Conservation (phyloP, 2,797 vertebrate genomes). For the Carcharodon carcharias region DNA sequence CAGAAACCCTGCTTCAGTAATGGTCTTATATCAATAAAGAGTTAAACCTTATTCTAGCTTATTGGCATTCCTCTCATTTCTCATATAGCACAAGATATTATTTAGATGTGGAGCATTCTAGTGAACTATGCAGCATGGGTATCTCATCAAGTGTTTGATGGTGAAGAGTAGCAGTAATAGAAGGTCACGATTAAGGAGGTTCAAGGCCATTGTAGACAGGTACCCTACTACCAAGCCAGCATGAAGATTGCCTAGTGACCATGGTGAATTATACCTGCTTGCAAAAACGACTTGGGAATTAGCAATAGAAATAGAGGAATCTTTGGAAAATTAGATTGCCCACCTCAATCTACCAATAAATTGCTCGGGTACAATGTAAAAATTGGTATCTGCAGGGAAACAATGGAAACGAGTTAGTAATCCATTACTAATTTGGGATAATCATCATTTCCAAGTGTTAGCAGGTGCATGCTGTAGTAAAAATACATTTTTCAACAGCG, state of each 20-base stretch:
- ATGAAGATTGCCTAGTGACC: background rate
- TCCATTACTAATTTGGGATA: background rate
- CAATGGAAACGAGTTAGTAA: background rate
- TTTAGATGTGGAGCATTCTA: background rate
- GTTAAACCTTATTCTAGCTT: background rate
- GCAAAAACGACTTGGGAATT: background rate
- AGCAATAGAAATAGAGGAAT: background rate
- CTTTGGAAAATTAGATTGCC: background rate
- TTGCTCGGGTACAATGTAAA: background rate
- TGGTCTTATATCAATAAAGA: background rate
- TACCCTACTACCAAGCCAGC: background rate
- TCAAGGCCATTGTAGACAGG: background rate
- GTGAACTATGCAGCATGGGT: background rate
- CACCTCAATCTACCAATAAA: background rate
- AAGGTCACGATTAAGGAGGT: background rate
- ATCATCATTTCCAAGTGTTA: background rate
- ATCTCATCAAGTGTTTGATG: background rate
- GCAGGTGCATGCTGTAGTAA: background rate
- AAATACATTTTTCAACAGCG: background rate
- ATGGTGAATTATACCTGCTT: background rate
- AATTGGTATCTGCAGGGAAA: background rate
- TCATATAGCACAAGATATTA: background rate
- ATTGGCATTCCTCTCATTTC: background rate
- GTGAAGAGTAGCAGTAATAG: background rate
- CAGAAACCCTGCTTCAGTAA: background rate